Base-by-base conservation (phyloP, 2,888 invertebrate genomes). In the Noctua janthe region DNA sequence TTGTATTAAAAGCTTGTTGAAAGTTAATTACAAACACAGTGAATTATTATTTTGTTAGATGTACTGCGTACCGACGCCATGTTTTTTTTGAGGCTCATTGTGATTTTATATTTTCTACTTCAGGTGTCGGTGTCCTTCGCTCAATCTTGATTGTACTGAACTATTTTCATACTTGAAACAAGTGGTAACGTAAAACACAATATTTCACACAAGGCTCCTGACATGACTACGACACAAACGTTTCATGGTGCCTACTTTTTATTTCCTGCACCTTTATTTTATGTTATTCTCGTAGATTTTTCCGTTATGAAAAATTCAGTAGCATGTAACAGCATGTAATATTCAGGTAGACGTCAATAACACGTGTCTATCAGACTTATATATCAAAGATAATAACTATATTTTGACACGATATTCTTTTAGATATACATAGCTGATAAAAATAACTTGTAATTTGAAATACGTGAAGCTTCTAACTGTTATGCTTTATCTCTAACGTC, bases 11-110 rank as follows among this genome's bases (percentile, higher is more conserved):
- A 83, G 39, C 76, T 78, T 86, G 78, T 76, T 84, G 81, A 80
- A 87, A 82, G 69, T 87, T 87, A 87, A 85, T 86, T 76, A 86
- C 81, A 76, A 73, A 82, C 72, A 80, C 74, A 74, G 73, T 87
- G 66, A 88, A 87, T 76, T 80, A 70, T 77, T 54, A 77, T 77
- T 80, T 71, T 72, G 66, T 29, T 72, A 51, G 47, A 54, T 64
- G 13, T 29, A 20, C 39, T 70, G 35, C 7, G 47, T 67, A 74
- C 76, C n/a, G 43, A 39, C 69, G 17, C 5, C 17, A 17, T 29
- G 11, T 67, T 69, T 73, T 74, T 69, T 73, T 39, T 59, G n/a
- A n/a, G n/a, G 20, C 23, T 29, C 43, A 56, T 64, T 76, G 54
- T 39, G 15, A 78, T 62, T 62, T 62, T 35, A 51, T n/a, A 10